Evolutionary conservation across 2,113 vertebrate genomes (phyloP).

Genomic region (Burhinus oedicnemus): DNA sequence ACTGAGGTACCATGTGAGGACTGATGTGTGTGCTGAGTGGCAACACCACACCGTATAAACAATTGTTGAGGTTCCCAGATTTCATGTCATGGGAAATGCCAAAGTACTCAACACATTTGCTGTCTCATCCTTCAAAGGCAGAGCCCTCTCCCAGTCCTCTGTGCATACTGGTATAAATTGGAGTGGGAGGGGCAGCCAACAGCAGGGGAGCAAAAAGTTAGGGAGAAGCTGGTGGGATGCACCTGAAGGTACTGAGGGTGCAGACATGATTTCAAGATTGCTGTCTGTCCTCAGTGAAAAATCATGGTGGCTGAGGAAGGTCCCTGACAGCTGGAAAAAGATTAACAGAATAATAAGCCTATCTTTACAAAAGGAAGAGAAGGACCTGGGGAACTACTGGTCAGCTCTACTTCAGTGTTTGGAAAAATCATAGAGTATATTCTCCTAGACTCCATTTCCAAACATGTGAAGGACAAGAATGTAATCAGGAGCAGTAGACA

Average conservation of each 20-base stretch:
- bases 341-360: not conserved
- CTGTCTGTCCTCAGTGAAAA: not conserved
- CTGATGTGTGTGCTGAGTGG: not conserved
- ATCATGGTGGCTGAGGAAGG: not conserved
- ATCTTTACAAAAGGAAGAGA: not conserved
- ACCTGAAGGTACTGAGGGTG: not conserved
- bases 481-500: not conserved
- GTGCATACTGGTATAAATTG: not conserved
- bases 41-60: not conserved
- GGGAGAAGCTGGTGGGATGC: not conserved
- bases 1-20: not conserved
- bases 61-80: not conserved
- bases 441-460: not conserved
- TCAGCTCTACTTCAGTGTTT: not conserved
- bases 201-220: not conserved
- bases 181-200: not conserved
- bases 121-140: not conserved
- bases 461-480: not conserved
- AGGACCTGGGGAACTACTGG: fast-evolving
- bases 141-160: not conserved
- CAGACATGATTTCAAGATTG: not conserved
- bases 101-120: not conserved
- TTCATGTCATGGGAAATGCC: not conserved
- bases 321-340: not conserved
- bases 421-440: not conserved